Base-by-base conservation (phyloP, 1,140 invertebrate genomes). In the Glomeris maerens region DNA sequence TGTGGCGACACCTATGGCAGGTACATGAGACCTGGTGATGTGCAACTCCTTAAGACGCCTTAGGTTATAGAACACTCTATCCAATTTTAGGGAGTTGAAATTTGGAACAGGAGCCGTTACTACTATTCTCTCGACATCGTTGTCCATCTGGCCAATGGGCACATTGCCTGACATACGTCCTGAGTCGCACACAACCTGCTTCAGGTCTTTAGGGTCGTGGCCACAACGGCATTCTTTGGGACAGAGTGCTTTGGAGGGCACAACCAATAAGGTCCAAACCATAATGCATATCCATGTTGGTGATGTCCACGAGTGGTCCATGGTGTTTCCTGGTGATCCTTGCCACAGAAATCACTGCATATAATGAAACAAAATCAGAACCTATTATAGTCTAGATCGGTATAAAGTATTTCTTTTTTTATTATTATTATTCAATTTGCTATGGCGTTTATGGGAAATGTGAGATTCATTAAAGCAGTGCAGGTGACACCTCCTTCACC, bases 1-100 rank as follows among this genome's bases (percentile, higher is more conserved):
- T 7, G 83, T 81, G 59, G 81, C 76, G 50, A 76, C 73, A 0
- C 84, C 83, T 50, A 88, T 80, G 13, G 80, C 80, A 1, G 83
- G 82, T 3, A 88, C 67, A 59, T 80, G 80, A 1, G 81, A 84
- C 51, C 78, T 73, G 1, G 76, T 78, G 31, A 88, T 83, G 57
- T 79, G 78, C 1, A 88, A 66, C 63, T 84, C 80, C 63, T 80
- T 75, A 25, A 88, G 67, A 44, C 77, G 71, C 36, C 66, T 67
- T 60, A 83, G 82, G 47, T 74, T 69, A 13, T 74, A 70, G 64
- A 83, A 82, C 31, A 83, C 76, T 26, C 82, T 75, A 1, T 82
- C 81, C 51, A 87, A 79, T 1, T 79, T 81, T 7, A 87, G 68
- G 39, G 68, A 66, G 62, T 86, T 86, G 13, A 71, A 71, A 50